Percentiles rank a stretch among this genome's conserved stretches.
phyloP scores from a whole-genome alignment of 2,888 invertebrate species.

The Eupithecia vulgata region DNA sequence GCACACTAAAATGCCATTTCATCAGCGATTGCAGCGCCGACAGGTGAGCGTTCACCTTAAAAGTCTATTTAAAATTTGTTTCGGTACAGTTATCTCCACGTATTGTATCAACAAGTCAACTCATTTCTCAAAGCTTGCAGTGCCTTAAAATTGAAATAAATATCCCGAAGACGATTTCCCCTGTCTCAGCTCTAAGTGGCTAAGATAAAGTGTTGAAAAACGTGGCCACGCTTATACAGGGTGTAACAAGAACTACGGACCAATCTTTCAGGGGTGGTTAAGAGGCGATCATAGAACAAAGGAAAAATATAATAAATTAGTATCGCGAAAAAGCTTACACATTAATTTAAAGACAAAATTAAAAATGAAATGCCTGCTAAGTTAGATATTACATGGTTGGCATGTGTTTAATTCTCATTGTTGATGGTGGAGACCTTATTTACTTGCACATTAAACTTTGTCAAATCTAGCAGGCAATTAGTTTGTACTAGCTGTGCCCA shows the following conservation, averaged over 20 bases:
- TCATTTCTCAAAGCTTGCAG: background rate
- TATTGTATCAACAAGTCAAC: slow-evolving; percentile 3
- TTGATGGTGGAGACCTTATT: background rate
- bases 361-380: background rate
- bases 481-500: too few species aligned
- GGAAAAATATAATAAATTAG: background rate
- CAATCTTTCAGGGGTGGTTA: background rate
- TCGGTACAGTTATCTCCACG: background rate
- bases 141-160: slow-evolving; percentile 26
- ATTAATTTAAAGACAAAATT: too few species aligned
- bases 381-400: background rate
- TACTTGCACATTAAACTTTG: background rate
- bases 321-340: too few species aligned
- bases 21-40: too few species aligned
- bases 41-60: too few species aligned
- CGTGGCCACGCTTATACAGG: slow-evolving; percentile 14
- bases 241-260: background rate
- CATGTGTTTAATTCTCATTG: background rate
- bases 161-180: slow-evolving; percentile 16
- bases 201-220: slow-evolving; percentile 28
- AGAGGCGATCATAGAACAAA: background rate
- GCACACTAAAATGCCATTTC: too few species aligned
- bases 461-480: background rate
- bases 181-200: slow-evolving; percentile 20
- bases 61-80: too few species aligned